Evolutionary conservation across 2,888 invertebrate species (phyloP), one percentile per base, ranked within the genome.

Genomic region (Onchidella celtica): DNA sequence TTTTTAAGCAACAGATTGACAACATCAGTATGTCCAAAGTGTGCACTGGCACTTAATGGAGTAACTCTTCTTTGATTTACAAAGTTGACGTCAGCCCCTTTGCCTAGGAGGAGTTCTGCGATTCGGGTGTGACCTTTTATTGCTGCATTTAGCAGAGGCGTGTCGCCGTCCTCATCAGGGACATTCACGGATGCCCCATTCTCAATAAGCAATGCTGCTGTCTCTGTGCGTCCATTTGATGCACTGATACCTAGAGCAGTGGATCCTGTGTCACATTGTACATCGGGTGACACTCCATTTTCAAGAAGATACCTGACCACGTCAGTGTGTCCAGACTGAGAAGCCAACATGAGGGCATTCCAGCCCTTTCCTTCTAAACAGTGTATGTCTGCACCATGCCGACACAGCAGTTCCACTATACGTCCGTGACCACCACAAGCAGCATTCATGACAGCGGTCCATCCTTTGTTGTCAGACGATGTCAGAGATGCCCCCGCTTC

Each of bases 301-400:
- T 47, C 32, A 65, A 76, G 47, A 3, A 76, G 47, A 24, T 29
- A 66, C 2, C n/a, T 24, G 17, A 76, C 38, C 14, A 21, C 24
- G n/a, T 38, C 14, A 38, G 76, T 76, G 66, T 72, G 57, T 4
- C 57, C 55, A 55, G 55, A 72, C 57, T 72, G 72, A 27, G 55
- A 24, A 6, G 72, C 72, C 32, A 72, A 55, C 72, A 72, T 72
- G 3, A 72, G 32, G 2, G 72, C 72, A 72, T 72, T 55, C 72
- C 72, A 72, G 3, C 72, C 47, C 55, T 47, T 55, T 3, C 24
- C 14, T 57, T 72, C 72, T 27, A 72, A 47, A 4, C 3, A 3
- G 14, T 72, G 21, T 14, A 55, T 9, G 21, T 55, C 36, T 4
- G 72, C 72, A 17, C 32, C 29, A 27, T 29, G 27, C 4, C 14